A percentile compares a stretch with the other conserved stretches of the same genome.
These are phyloP conservation scores for Epinotia ramella DNA, from an alignment of 2,888 invertebrate species.

Conservation along the genomic window DNA sequence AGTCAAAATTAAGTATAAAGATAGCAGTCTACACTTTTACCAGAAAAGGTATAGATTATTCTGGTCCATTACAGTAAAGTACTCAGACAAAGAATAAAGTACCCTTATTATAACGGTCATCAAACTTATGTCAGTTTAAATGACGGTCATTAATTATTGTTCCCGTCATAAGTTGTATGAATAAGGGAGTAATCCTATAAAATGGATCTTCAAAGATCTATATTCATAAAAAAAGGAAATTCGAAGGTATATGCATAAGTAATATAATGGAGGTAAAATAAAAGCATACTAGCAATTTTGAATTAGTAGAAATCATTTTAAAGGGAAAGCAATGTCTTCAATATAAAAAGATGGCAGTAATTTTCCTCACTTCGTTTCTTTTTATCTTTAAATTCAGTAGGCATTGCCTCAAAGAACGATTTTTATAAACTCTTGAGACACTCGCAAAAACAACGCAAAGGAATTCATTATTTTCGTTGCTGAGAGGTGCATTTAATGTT, in stretches of 20 bases:
- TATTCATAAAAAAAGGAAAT: background rate
- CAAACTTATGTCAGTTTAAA: too few species aligned
- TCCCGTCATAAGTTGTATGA: background rate
- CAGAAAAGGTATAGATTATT: too few species aligned
- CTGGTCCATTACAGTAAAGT: too few species aligned
- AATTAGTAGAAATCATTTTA: constrained; percentile 7
- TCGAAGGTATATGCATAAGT: background rate
- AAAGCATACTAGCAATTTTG: background rate
- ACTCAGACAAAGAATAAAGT: too few species aligned
- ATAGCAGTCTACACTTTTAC: too few species aligned
- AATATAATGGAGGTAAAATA: background rate
- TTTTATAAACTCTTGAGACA: constrained; percentile 41
- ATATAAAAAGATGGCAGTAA: constrained; percentile 28
- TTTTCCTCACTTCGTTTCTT: constrained; percentile 34
- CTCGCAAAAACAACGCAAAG: constrained; percentile 35
- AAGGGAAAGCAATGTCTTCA: constrained; percentile 16
- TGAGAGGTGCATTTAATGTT: constrained; percentile 31
- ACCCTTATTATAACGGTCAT: too few species aligned
- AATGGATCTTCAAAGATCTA: background rate
- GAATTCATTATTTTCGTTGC: constrained; percentile 36
- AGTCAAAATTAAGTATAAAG: too few species aligned
- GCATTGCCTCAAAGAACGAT: constrained; percentile 37
- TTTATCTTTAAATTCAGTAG: constrained; percentile 34
- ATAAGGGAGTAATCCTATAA: background rate
- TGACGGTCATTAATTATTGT: too few species aligned